Evolutionary conservation across 2,888 invertebrate species (phyloP), one percentile per base, ranked within the genome.

Genomic region (Tenthredo notha): DNA sequence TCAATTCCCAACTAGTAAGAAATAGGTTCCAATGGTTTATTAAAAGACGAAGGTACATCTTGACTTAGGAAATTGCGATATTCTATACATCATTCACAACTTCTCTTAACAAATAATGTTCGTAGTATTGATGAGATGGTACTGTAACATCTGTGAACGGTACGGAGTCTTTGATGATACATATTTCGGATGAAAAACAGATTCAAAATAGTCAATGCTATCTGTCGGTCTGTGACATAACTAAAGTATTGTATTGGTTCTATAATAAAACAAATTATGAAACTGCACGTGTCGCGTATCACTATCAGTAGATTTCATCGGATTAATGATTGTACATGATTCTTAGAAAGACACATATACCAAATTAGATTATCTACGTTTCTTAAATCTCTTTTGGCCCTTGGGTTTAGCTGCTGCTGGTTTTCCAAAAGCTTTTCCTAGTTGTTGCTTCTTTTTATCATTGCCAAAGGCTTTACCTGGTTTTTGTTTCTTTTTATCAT

Each of bases 211-310:
- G 89, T 90, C 91, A 90, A 90, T 90, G 90, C 90, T 91, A 90
- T 88, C 88, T 90, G 90, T 92, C 91, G 88, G 88, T 90, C 89
- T 88, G 88, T 90, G 92, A 90, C 90, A 87, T 89, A 90, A 90
- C 88, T 89, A 88, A 90, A 91, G 89, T 91, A 92, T 92, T 92
- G 92, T 92, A 92, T 90, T 90, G 90, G 89, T 92, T 91, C 90
- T 91, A 91, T 92, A 92, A 92, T 92, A 92, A 92, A 92, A 91
- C 86, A 89, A 87, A 89, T 89, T 75, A 89, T 86, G 54, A 82
- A 85, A 86, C 85, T 77, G 58, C 58, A 33, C 40, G 5, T 83
- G 47, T 67, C 83, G 67, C 43, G 47, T 83, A 70, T 67, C 83
- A 67, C 7, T 83, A 9, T 70, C 25, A 15, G 47, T 47, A 43